These are phyloP conservation scores for Aphyosemion australe DNA, from an alignment of 2,113 vertebrate species.

Conservation along the genomic window DNA sequence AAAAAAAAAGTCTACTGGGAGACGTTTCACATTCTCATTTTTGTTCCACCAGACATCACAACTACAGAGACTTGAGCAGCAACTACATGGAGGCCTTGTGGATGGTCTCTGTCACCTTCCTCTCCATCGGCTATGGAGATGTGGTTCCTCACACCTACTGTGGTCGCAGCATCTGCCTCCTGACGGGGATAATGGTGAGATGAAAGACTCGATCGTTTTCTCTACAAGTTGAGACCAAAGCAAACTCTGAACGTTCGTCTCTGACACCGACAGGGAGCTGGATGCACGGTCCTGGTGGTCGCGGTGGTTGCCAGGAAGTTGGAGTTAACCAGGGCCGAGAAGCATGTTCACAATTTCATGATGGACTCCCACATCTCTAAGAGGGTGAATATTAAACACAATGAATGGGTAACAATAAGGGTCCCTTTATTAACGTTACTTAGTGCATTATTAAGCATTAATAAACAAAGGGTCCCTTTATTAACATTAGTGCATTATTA, in stretches of 20 bases:
- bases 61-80: slow-evolving; percentile 94
- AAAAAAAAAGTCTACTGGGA: too few species aligned
- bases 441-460: too few species aligned
- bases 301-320: slow-evolving; percentile 94
- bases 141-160: slow-evolving; percentile 98
- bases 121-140: slow-evolving; percentile 96
- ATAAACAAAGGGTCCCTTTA: too few species aligned
- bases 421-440: too few species aligned
- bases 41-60: slow-evolving; percentile 86
- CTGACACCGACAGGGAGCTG: slow-evolving; percentile 83
- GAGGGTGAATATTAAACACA: slow-evolving; percentile 76
- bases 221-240: not conserved
- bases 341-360: slow-evolving; percentile 97
- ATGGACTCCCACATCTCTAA: slow-evolving; percentile 96
- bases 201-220: not conserved
- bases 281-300: slow-evolving; percentile 92
- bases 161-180: slow-evolving; percentile 93
- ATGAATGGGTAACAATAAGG: too few species aligned
- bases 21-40: too few species aligned
- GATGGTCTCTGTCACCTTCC: slow-evolving; percentile 96
- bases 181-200: slow-evolving; percentile 95
- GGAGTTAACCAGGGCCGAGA: slow-evolving; percentile 94
- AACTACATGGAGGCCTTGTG: slow-evolving; percentile 97
- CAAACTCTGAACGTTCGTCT: not conserved
- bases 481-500: too few species aligned